Percentiles rank a stretch among this genome's conserved stretches.
Evolutionary conservation across 2,888 invertebrate genomes (phyloP).

Genomic region (Dexiosoma caninum): DNA sequence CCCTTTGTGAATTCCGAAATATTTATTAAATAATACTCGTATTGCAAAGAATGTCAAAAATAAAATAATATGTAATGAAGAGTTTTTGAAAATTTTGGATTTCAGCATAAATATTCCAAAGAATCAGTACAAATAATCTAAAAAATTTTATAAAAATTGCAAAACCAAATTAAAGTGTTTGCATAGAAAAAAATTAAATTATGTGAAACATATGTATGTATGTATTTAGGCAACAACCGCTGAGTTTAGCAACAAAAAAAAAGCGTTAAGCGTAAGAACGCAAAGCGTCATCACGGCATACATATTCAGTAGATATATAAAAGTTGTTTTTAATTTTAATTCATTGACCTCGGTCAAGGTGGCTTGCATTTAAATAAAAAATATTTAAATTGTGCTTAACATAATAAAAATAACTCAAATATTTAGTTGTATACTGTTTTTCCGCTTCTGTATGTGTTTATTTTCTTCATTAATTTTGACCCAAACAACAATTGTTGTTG

Average conservation of each 20-base stretch:
- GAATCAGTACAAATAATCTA: too few relatives aligned
- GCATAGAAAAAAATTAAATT: background rate
- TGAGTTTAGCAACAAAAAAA: background rate
- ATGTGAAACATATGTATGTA: background rate
- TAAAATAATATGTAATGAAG: too few relatives aligned
- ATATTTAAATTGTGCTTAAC: background rate
- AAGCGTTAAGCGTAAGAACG: background rate
- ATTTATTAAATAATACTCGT: too few relatives aligned
- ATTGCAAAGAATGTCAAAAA: too few relatives aligned
- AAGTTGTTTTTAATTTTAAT: conserved; percentile 6
- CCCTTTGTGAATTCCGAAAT: too few relatives aligned
- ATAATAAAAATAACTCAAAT: background rate
- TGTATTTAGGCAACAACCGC: too few relatives aligned
- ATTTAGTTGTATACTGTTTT: background rate
- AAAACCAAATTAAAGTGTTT: too few relatives aligned
- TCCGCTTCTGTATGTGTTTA: background rate
- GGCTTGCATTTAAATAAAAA: conserved; percentile 27
- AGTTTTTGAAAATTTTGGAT: too few relatives aligned
- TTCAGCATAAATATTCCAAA: too few relatives aligned
- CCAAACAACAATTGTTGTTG: background rate
- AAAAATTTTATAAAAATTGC: too few relatives aligned
- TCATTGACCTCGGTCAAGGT: conserved; percentile 61
- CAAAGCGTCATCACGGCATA: background rate
- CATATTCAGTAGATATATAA: background rate
- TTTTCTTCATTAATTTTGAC: background rate